A percentile compares a stretch with the other conserved stretches of the same genome.
These are phyloP conservation scores for Ariopsis seemanni DNA, from an alignment of 2,113 vertebrate species.

Conservation along the genomic window DNA sequence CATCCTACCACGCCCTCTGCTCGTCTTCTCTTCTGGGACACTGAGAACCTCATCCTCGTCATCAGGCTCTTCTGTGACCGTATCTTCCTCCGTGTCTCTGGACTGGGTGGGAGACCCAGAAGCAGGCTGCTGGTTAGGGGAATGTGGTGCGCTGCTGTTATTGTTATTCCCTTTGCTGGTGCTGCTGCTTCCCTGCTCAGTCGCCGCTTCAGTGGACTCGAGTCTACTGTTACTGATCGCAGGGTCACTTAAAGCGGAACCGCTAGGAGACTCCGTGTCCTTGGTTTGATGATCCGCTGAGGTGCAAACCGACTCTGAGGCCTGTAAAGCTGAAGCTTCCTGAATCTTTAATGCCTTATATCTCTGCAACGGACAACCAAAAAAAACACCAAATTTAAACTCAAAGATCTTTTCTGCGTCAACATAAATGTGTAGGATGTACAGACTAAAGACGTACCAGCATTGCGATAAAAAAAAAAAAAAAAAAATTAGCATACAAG, in stretches of 20 bases:
- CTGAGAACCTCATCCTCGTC: conserved; percentile 52
- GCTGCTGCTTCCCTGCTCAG: conserved; percentile 15
- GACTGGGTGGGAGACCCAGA: not conserved
- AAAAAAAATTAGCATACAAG: too few relatives aligned
- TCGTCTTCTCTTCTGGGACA: conserved; percentile 46
- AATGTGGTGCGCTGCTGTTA: conserved; percentile 36
- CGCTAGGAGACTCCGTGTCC: conserved; percentile 1
- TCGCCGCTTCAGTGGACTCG: conserved; percentile 26
- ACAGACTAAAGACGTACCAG: not conserved
- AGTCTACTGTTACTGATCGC: conserved; percentile 34
- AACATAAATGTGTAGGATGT: not conserved
- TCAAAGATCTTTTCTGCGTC: not conserved
- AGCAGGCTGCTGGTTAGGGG: conserved; percentile 18
- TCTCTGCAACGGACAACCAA: conserved; percentile 55
- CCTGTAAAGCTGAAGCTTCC: conserved; percentile 48
- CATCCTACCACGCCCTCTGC: conserved; percentile 53
- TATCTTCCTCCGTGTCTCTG: conserved; percentile 36
- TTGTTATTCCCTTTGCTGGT: conserved; percentile 27
- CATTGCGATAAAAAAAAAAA: too few relatives aligned
- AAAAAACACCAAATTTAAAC: not conserved
- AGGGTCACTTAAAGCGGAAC: conserved; percentile 12
- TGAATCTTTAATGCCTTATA: conserved; percentile 56
- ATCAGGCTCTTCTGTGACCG: conserved; percentile 29
- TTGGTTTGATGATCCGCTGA: conserved; percentile 3
- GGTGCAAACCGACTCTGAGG: not conserved